Conservation (phyloP, 2,113 vertebrate species). For the Irena cyanogastra region DNA sequence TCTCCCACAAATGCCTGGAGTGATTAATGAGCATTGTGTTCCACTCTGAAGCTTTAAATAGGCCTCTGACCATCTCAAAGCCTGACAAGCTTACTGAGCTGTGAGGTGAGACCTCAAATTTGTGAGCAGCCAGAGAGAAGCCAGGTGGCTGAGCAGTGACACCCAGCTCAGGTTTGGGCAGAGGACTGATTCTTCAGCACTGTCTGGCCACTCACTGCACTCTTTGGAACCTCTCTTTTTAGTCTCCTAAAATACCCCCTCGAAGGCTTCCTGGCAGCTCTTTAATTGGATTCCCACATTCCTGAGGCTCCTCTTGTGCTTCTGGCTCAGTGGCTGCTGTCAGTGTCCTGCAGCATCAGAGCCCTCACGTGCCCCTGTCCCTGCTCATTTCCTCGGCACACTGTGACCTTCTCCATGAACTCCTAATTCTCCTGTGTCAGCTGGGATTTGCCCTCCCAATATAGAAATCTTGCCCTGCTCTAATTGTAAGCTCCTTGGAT, state of each 20-base stretch:
- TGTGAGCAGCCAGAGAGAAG: neutral
- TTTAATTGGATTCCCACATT: neutral
- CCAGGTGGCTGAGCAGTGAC: neutral
- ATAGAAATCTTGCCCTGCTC: conserved; percentile 34
- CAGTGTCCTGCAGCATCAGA: neutral
- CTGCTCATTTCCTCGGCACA: neutral
- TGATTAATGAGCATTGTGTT: neutral
- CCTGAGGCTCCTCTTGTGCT: neutral
- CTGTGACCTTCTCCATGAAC: neutral
- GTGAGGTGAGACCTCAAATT: neutral
- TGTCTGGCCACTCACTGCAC: neutral
- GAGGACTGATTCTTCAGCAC: rapidly evolving
- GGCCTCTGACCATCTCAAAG: neutral
- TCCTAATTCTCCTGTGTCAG: conserved; percentile 29
- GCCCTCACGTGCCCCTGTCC: neutral
- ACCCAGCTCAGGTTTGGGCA: neutral
- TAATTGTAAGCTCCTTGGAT: conserved; percentile 38
- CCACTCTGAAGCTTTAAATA: neutral
- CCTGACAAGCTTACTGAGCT: neutral
- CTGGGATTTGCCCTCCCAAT: conserved; percentile 43
- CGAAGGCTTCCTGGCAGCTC: neutral
- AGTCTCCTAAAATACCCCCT: neutral
- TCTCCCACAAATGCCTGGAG: neutral
- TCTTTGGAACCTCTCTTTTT: neutral
- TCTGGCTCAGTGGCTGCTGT: neutral